Conservation (phyloP, 2,113 vertebrate genomes). For the Aptenodytes patagonicus region DNA sequence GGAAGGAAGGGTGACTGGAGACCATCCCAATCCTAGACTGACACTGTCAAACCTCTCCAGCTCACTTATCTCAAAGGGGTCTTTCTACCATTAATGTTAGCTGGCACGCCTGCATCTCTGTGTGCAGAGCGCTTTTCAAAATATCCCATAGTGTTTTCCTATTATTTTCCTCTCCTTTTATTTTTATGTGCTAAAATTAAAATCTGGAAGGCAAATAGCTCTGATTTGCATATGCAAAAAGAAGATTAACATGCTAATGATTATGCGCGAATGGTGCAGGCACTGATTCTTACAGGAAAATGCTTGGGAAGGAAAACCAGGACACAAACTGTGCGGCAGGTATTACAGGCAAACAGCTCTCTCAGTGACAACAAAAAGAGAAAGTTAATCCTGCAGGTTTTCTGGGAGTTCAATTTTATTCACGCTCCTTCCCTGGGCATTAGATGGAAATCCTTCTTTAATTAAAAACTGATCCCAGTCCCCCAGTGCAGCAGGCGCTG, state of each 20-base stretch:
- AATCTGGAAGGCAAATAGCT: background rate
- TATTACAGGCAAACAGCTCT: background rate
- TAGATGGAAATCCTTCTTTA: background rate
- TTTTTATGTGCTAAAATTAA: background rate
- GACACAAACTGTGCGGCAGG: accelerated
- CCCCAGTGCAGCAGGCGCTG: background rate
- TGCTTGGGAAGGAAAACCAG: background rate
- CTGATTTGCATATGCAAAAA: background rate
- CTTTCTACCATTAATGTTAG: background rate
- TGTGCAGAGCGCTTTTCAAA: background rate
- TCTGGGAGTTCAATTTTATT: background rate
- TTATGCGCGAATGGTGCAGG: background rate
- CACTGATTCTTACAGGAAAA: background rate
- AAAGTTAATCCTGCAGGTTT: background rate
- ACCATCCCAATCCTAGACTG: background rate
- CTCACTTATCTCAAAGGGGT: background rate
- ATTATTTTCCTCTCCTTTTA: background rate
- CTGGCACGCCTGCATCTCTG: accelerated
- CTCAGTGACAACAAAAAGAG: background rate
- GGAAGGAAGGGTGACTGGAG: background rate
- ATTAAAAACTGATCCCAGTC: background rate
- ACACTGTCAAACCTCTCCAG: background rate
- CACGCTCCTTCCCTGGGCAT: background rate
- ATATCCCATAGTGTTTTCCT: background rate
- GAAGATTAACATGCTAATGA: background rate